Base-by-base conservation (phyloP, 53 echinoderm and acorn worm genomes). In the Actinopyga echinites region DNA sequence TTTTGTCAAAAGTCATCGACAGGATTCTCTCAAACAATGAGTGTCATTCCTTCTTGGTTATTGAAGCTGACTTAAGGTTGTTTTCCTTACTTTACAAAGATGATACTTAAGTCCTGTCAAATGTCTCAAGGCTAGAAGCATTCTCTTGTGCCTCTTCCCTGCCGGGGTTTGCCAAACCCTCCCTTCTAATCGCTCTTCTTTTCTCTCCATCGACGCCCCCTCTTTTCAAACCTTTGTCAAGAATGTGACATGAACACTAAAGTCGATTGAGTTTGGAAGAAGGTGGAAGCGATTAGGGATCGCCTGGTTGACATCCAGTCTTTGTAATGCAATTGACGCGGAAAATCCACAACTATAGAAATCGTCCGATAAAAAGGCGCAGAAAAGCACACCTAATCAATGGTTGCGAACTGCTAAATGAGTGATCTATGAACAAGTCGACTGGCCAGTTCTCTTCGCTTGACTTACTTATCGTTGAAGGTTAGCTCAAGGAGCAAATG, bases 291-390 rank as follows among this genome's bases (percentile, higher is more conserved):
- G 71, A 44, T 71, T 71, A 71, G 44, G 24, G 44, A 71, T 71
- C 42, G 71, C 71, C 25, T 19, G n/a, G 71, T 45, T 71, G 40
- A 40, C 44, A 71, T 71, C 31, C 44, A 5, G 37, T 15, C 43
- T 42, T 42, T 71, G 71, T 42, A 71, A 44, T 71, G 71, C 42
- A 71, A 71, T 71, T 71, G 71, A 71, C 71, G 71, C 71, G 71
- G 71, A 71, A 71, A 71, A 71, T 71, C 71, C 71, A 40, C 8
- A 8, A 37, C 71, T 24, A 71, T 42, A 40, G 71, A 71, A 40
- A 26, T 43, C 28, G 45, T 24, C 38, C 40, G 71, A 71, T 71
- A 44, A 26, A 23, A 40, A 71, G 42, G 42, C 40, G 71, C 21
- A 32, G 42, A 71, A 71, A 20, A 40, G 40, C 42, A 71, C 71